Base-by-base conservation (phyloP, 1,140 invertebrate species). In the Anagrus nilaparvatae region DNA sequence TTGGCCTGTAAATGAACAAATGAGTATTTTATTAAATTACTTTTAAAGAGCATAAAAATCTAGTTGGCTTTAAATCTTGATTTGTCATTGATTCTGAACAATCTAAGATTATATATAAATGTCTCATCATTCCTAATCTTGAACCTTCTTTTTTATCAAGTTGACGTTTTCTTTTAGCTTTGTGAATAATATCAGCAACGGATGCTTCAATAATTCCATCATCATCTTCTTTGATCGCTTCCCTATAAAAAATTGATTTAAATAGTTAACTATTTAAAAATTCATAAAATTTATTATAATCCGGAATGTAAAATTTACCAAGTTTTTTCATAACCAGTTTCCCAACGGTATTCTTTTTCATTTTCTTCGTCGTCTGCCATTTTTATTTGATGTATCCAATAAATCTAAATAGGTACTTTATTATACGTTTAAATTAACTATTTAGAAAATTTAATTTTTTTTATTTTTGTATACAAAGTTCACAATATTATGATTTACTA, bases 261-360 rank as follows among this genome's bases (percentile, higher is more conserved):
- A 43, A 36, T 12, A 23, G 16, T 35, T 17, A 28, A 37, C 32
- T 27, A 13, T 8, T 12, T 21, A 29, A 33, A 36, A 31, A 21
- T 20, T 36, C 3, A 31, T 43, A 19, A 25, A 28, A 32, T 29
- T 29, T 13, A 19, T 5, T 5, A 31, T 40, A 40, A 35, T 20
- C 24, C 12, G 13, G 25, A 23, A 16, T 34, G 18, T 37, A 40
- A 28, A 43, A 62, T 58, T 71, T 71, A 88, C 90, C 90, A 94
- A 58, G 89, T 93, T 67, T 91, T 92, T 65, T 97, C 92, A 69
- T 97, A 97, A 55, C 92, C 93, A 29, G 87, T 92, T 63, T 97
- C 92, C 92, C 92, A 97, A 17, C 90, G 76, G 61, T 97, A 97
- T 58, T 92, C 90, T 57, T 92, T 91, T 29, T 79, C 76, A 58